A percentile compares a stretch with the other conserved stretches of the same genome.
Conservation (phyloP, 2,797 vertebrate genomes). For the Petrocephalus sullivani region DNA sequence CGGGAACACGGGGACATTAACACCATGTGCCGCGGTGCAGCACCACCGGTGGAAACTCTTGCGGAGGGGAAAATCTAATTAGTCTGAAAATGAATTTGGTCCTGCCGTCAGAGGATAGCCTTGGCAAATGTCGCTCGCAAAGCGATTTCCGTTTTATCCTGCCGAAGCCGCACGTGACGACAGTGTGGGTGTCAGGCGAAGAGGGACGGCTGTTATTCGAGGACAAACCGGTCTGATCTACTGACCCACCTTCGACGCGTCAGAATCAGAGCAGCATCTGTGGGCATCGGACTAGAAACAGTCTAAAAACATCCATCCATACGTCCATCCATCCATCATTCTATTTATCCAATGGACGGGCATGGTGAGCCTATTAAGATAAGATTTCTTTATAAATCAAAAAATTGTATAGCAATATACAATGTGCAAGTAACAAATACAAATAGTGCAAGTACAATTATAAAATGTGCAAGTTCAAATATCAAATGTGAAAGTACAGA, state of each 20-base stretch:
- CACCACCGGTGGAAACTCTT: neutral
- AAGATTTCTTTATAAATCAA: too few species aligned
- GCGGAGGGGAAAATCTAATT: slow-evolving; percentile 8
- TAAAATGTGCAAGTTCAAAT: too few species aligned
- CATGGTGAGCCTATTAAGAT: neutral
- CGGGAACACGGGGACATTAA: neutral
- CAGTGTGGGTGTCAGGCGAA: neutral
- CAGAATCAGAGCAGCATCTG: slow-evolving; percentile 6
- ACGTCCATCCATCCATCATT: neutral
- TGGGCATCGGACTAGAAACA: neutral
- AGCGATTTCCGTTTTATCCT: neutral
- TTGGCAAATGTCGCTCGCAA: neutral
- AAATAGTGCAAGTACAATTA: too few species aligned
- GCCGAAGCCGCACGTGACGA: neutral
- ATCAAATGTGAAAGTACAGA: too few species aligned
- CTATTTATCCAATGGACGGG: neutral
- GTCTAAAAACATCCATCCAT: neutral
- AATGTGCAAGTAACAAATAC: too few species aligned
- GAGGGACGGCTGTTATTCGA: slow-evolving; percentile 3
- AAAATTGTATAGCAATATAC: too few species aligned
- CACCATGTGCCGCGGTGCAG: neutral
- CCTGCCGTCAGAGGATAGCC: neutral
- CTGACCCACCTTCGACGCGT: neutral
- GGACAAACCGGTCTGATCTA: slow-evolving; percentile 8
- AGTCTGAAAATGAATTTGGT: neutral